phyloP scores from a whole-genome alignment of 2,888 invertebrate species.

The Abrostola tripartita region DNA sequence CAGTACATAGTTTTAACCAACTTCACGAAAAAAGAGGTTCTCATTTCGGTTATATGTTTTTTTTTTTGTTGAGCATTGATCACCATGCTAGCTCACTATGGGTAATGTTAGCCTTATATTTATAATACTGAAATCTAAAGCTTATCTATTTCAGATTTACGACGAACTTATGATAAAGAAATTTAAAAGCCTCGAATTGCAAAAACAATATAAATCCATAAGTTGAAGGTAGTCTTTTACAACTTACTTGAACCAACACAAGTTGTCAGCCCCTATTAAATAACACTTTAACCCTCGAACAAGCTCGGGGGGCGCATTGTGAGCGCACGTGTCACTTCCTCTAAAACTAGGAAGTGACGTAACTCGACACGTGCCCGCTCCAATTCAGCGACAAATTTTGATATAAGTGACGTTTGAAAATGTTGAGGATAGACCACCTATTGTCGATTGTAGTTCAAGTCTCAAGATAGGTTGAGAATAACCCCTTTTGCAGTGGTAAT shows the following conservation, averaged over 20 bases:
- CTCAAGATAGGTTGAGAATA: not conserved
- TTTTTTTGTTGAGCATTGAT: too few species aligned
- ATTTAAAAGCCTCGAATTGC: too few species aligned
- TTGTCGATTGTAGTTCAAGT: not conserved
- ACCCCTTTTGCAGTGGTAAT: not conserved
- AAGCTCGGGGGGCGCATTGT: slow-evolving; percentile 51
- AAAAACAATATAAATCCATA: not conserved
- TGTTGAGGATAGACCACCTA: slow-evolving; percentile 1
- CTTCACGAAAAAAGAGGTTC: too few species aligned
- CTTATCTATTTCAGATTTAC: too few species aligned
- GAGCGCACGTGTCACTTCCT: slow-evolving; percentile 61
- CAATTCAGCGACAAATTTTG: slow-evolving; percentile 49
- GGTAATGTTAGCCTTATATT: too few species aligned
- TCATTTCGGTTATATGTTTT: too few species aligned
- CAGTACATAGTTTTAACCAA: too few species aligned
- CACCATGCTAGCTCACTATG: too few species aligned
- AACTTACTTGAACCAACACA: not conserved
- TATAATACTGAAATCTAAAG: too few species aligned
- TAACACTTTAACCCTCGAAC: slow-evolving; percentile 34
- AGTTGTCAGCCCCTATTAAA: slow-evolving; percentile 26
- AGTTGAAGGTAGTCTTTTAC: not conserved
- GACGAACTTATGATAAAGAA: too few species aligned
- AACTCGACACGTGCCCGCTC: slow-evolving; percentile 40
- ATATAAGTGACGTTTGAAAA: not conserved
- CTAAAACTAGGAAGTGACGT: slow-evolving; percentile 48